Percentiles rank a stretch among this genome's conserved stretches.
phyloP scores from a whole-genome alignment of 2,797 vertebrate genomes.

The Gephyroberyx darwinii region DNA sequence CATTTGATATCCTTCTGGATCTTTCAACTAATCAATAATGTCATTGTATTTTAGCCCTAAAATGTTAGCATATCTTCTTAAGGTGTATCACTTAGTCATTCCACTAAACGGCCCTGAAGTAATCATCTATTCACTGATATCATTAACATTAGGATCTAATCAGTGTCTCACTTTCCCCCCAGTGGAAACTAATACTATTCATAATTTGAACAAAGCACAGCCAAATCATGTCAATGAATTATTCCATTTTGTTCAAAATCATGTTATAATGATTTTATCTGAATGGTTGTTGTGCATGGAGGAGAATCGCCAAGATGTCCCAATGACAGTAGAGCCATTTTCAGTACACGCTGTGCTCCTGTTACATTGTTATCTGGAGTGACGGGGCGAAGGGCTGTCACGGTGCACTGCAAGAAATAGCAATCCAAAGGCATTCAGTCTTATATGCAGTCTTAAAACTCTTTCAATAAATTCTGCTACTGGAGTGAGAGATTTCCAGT shows the following conservation, averaged over 20 bases:
- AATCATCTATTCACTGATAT: conserved; percentile 54
- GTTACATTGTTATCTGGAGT: conserved; percentile 23
- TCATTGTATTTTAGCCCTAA: background rate
- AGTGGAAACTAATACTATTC: conserved; percentile 41
- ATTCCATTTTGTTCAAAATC: conserved; percentile 16
- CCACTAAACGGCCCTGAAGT: conserved; percentile 25
- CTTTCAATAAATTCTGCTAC: background rate
- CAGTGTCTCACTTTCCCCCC: conserved; percentile 40
- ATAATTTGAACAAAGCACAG: conserved; percentile 40
- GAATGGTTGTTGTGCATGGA: conserved; percentile 6
- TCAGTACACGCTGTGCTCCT: background rate
- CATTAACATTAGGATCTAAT: conserved; percentile 42
- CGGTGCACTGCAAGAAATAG: background rate
- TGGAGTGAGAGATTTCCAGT: background rate
- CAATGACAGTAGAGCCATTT: background rate
- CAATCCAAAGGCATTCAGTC: background rate
- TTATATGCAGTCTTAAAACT: background rate
- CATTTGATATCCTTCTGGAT: background rate
- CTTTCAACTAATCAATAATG: conserved; percentile 11
- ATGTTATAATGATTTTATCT: background rate
- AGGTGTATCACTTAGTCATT: conserved; percentile 2
- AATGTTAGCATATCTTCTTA: background rate
- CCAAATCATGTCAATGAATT: conserved; percentile 33
- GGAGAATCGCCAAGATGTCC: conserved; percentile 8
- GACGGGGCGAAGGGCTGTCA: conserved; percentile 42